phyloP scores from a whole-genome alignment of 2,113 vertebrate species.

The Lycocorax pyrrhopterus region DNA sequence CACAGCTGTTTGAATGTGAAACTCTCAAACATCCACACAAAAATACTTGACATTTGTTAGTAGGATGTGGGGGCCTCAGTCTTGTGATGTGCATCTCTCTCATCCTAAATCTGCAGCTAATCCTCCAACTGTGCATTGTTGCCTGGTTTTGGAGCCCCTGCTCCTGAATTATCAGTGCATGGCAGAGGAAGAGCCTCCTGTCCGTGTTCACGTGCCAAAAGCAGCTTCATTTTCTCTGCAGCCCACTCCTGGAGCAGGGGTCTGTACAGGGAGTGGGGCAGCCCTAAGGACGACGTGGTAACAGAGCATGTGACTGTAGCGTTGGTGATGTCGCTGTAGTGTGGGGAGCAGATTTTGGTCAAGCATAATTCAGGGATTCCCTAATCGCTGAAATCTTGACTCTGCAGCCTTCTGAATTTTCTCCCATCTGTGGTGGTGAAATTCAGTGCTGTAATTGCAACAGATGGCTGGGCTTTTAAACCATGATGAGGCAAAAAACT shows the following conservation, averaged over 20 bases:
- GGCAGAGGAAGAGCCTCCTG: not conserved
- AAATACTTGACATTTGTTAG: not conserved
- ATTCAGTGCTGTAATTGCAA: constrained; percentile 16
- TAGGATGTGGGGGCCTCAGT: not conserved
- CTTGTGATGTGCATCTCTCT: not conserved
- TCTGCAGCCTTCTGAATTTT: constrained; percentile 7
- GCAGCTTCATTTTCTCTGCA: not conserved
- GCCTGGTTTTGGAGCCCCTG: not conserved
- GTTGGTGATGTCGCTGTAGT: not conserved
- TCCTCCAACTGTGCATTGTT: not conserved
- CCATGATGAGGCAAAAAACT: not conserved
- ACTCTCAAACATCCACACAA: not conserved
- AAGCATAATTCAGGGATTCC: constrained; percentile 19
- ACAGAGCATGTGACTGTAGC: not conserved
- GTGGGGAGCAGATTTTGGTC: not conserved
- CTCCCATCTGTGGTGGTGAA: constrained; percentile 49
- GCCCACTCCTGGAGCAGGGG: not conserved
- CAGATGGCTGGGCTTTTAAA: constrained; percentile 14
- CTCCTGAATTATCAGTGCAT: not conserved
- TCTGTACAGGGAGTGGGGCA: not conserved
- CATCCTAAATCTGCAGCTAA: not conserved
- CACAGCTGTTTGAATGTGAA: constrained; percentile 30
- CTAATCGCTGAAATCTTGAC: constrained; percentile 37
- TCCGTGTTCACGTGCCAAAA: not conserved
- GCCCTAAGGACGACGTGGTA: not conserved